Percentiles rank a stretch among this genome's conserved stretches.
These are phyloP conservation scores for Taphrorychus bicolor DNA, from an alignment of 2,888 invertebrate species.

Conservation along the genomic window DNA sequence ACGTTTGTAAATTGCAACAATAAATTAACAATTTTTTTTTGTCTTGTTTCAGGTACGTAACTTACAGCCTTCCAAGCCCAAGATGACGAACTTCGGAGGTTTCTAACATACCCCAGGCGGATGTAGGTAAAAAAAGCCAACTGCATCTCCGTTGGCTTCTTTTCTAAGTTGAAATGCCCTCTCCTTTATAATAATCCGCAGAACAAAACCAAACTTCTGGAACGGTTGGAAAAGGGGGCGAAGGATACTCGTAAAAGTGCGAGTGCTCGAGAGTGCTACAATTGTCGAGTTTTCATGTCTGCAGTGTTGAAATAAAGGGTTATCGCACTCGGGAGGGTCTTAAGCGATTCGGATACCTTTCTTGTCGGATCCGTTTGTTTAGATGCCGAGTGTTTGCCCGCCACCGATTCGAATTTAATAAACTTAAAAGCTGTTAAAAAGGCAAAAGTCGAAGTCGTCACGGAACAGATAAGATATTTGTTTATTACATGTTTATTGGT, in stretches of 20 bases:
- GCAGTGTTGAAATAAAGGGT: constrained; percentile 6
- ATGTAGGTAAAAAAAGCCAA: no score
- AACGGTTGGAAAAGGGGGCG: neutral
- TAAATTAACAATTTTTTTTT: no score
- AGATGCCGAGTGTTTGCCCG: neutral
- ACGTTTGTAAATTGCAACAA: no score
- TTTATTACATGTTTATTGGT: neutral
- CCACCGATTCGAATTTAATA: neutral
- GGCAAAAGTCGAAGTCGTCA: neutral
- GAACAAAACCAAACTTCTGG: neutral
- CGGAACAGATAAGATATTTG: neutral
- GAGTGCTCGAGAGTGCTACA: neutral
- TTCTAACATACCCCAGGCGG: no score
- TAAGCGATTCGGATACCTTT: neutral
- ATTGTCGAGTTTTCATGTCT: constrained; percentile 5
- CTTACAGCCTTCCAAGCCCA: no score
- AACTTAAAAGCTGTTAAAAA: neutral
- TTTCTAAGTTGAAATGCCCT: neutral
- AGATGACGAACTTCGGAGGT: no score
- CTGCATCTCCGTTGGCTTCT: no score
- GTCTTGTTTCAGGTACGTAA: no score
- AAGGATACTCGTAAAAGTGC: neutral
- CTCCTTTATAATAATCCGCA: neutral
- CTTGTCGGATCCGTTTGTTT: neutral
- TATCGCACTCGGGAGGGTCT: neutral